phyloP scores from a whole-genome alignment of 2,797 vertebrate genomes.

The Adelosebastes latens region DNA sequence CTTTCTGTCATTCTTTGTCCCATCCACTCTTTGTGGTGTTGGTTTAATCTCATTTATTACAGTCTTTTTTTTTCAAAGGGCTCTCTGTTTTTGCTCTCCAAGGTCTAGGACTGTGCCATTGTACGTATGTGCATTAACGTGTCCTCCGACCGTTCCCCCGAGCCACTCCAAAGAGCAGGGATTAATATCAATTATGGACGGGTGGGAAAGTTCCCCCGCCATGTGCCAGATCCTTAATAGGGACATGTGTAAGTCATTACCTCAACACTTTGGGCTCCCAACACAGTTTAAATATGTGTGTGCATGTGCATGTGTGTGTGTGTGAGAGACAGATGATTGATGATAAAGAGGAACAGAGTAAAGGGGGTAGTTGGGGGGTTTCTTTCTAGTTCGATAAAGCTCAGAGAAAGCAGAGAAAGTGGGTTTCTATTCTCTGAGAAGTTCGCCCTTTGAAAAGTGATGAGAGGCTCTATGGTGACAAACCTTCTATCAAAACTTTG shows the following conservation, averaged over 20 bases:
- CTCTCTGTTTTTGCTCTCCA: background rate
- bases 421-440: constrained; percentile 58
- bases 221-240: constrained; percentile 81
- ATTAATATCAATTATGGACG: constrained; percentile 83
- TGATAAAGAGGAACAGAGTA: constrained; percentile 46
- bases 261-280: constrained; percentile 71
- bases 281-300: constrained; percentile 43
- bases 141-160: constrained; percentile 54
- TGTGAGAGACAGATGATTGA: constrained; percentile 55
- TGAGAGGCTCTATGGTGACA: constrained; percentile 63
- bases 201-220: constrained; percentile 76
- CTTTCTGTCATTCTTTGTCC: constrained; percentile 9
- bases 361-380: constrained; percentile 22
- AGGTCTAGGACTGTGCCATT: constrained; percentile 42
- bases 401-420: constrained; percentile 40
- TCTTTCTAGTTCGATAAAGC: constrained; percentile 42
- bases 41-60: constrained; percentile 57
- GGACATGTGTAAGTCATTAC: constrained; percentile 86
- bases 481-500: constrained; percentile 60
- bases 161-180: constrained; percentile 73
- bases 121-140: constrained; percentile 44
- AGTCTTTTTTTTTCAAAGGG: constrained; percentile 13
- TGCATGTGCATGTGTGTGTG: constrained; percentile 13
- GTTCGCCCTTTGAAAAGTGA: constrained; percentile 54
- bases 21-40: constrained; percentile 16